Evolutionary conservation across 2,888 invertebrate genomes (phyloP).

Genomic region (Pomacea canaliculata): DNA sequence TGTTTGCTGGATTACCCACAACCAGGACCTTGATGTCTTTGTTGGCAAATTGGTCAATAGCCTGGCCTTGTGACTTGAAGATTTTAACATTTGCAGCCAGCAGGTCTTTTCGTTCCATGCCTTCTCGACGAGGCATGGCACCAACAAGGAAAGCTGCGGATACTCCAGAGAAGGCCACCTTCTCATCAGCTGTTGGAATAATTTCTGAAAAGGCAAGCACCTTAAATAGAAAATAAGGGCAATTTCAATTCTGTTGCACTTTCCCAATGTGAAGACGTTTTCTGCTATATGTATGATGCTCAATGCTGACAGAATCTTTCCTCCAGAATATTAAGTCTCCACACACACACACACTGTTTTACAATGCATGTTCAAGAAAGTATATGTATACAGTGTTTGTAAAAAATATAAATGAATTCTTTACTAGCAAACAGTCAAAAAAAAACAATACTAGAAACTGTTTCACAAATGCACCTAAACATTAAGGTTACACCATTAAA

Average conservation of each 20-base stretch:
- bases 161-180: constrained; percentile 93
- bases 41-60: constrained; percentile 88
- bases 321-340: no score
- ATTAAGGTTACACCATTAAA: no score
- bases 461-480: no score
- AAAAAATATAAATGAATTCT: no score
- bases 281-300: neutral
- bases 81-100: constrained; percentile 97
- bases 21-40: constrained; percentile 95
- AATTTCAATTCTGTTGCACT: neutral
- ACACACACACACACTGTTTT: no score
- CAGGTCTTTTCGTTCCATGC: constrained; percentile 99
- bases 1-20: constrained; percentile 99
- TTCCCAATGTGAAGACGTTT: neutral
- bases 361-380: no score
- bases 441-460: no score
- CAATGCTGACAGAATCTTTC: no score
- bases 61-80: constrained; percentile 96
- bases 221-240: neutral
- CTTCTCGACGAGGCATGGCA: constrained; percentile 96
- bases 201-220: constrained; percentile 73
- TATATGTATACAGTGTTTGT: no score
- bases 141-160: constrained; percentile 97
- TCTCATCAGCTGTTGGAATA: constrained; percentile 88
- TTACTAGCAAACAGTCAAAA: no score